Conservation (phyloP, 2,888 invertebrate genomes). For the Nemurella pictetii region DNA sequence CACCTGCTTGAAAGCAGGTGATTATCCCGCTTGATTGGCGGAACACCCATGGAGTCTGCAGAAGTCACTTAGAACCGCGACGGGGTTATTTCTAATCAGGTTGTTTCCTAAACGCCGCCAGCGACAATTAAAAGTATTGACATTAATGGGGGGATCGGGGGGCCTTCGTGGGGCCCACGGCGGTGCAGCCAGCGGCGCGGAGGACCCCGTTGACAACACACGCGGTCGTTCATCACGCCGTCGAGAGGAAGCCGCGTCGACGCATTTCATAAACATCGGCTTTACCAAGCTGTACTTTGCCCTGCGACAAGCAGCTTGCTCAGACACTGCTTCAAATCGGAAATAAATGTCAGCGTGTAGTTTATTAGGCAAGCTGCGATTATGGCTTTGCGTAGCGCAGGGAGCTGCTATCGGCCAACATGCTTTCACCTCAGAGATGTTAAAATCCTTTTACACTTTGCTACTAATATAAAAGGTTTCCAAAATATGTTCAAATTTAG, state of each 20-base stretch:
- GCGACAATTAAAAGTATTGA: conserved; percentile 10
- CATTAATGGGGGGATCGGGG: neutral
- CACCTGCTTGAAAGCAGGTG: too few species aligned
- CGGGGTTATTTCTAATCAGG: conserved; percentile 6
- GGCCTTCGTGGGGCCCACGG: too few species aligned
- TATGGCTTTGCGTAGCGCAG: neutral
- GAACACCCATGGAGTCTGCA: neutral
- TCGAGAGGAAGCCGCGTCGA: neutral
- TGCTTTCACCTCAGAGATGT: neutral
- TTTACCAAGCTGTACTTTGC: neutral
- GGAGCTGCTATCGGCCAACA: neutral
- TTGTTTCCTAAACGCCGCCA: neutral
- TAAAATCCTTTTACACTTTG: neutral
- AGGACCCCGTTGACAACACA: conserved; percentile 12
- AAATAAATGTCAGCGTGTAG: neutral
- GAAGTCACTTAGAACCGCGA: neutral
- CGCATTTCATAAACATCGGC: neutral
- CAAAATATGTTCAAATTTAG: neutral
- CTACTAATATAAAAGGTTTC: neutral
- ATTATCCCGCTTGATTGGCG: too few species aligned
- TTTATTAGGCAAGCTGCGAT: neutral
- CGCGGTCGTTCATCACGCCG: neutral
- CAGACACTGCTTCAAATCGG: neutral
- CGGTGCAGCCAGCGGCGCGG: too few species aligned
- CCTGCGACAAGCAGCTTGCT: neutral